Base-by-base conservation (phyloP, 2,113 vertebrate genomes). In the Seriola aureovittata region DNA sequence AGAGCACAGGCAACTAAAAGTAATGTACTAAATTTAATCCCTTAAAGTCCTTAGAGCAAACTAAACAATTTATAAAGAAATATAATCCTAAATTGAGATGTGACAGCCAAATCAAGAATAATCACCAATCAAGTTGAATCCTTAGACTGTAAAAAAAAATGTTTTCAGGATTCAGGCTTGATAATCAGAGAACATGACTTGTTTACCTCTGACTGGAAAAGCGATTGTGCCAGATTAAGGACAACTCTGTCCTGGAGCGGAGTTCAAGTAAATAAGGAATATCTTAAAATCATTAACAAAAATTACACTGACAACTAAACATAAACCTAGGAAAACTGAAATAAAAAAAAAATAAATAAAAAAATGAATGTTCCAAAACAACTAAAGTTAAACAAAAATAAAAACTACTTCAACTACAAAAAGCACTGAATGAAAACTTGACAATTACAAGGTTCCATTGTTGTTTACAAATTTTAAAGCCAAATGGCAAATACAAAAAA, bases 381-480 rank as follows among this genome's bases (percentile, higher is more conserved):
- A 50, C 71, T 38, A 29, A 67, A 34, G 1, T 0, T 38, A 8
- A 29, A 65, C 7, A 19, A 25, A 1, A 23, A 54, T 23, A 17
- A 52, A 4, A 48, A 42, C 4, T 13, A 29, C 8, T 58, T 46
- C 1, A 54, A 69, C 19, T 8, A 68, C 1, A 23, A 8, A 17
- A 29, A 60, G 5, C 11, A 8, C 16, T 8, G 14, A 32, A 83
- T 44, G 78, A 75, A 81, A 81, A 74, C 52, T 62, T 67, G 50
- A 78, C 59, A 68, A 78, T 88, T 76, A 84, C 48, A 16, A 8
- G n/a, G 36, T 57, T 73, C 60, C 34, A 68, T 55, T 86, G 78
- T 76, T 54, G 23, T 75, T 36, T 63, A 76, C 17, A 77, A 64
- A 67, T 78, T 79, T 63, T 73, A 46, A 52, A 75, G 59, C 36